Evolutionary conservation across 2,113 vertebrate species (phyloP).

Genomic region (Pteropus alecto): DNA sequence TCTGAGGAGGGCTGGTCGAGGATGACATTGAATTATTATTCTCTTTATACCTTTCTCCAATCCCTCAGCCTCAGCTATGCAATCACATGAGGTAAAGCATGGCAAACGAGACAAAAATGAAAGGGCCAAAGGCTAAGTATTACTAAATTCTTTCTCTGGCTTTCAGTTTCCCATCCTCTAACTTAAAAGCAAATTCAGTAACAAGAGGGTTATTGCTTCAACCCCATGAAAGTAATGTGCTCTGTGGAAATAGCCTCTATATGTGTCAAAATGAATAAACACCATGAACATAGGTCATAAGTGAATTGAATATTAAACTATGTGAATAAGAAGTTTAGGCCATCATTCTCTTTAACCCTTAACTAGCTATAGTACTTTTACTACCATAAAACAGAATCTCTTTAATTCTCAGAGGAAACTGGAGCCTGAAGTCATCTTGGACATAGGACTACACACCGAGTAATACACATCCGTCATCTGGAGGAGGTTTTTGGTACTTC

Average conservation of each 20-base stretch:
- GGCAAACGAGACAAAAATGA: not conserved
- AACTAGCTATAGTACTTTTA: not conserved
- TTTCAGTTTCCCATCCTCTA: not conserved
- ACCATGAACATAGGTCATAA: not conserved
- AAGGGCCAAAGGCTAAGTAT: not conserved
- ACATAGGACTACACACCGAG: slow-evolving; percentile 85
- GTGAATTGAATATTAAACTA: not conserved
- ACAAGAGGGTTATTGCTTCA: not conserved
- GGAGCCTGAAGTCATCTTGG: not conserved
- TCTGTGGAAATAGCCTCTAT: not conserved
- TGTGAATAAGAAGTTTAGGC: not conserved
- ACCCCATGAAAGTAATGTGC: not conserved
- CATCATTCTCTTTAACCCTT: not conserved
- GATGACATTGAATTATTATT: not conserved
- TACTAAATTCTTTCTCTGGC: not conserved
- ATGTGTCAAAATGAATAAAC: not conserved
- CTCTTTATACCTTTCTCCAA: not conserved
- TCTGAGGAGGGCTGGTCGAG: not conserved
- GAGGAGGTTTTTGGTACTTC: slow-evolving; percentile 98
- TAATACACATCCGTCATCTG: slow-evolving; percentile 98
- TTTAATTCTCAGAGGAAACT: not conserved
- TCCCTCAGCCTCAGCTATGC: not conserved
- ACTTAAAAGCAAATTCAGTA: not conserved
- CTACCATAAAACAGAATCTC: not conserved
- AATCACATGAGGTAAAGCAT: not conserved